Evolutionary conservation across 1,140 invertebrate genomes (phyloP).

Genomic region (Drosophila albomicans): DNA sequence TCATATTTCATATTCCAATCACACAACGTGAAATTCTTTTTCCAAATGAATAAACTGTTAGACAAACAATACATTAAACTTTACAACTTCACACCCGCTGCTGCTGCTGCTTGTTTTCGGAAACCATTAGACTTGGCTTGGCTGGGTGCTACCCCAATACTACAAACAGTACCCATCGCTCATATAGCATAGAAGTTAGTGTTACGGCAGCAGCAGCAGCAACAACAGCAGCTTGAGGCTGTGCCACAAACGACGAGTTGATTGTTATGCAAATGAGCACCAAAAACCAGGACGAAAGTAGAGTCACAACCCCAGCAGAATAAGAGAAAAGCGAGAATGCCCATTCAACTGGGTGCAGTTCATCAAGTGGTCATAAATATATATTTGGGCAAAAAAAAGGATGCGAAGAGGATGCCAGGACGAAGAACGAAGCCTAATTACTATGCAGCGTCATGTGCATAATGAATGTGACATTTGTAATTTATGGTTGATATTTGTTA

Average conservation of each 20-base stretch:
- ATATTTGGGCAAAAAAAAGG: slow-evolving; percentile 45
- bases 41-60: slow-evolving; percentile 83
- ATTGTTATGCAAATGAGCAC: slow-evolving; percentile 81
- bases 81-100: slow-evolving; percentile 82
- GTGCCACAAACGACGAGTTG: slow-evolving; percentile 77
- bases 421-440: slow-evolving; percentile 62
- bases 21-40: slow-evolving; percentile 57
- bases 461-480: slow-evolving; percentile 82
- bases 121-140: slow-evolving; percentile 60
- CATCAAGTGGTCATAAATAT: slow-evolving; percentile 83
- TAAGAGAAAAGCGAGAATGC: background rate
- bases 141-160: slow-evolving; percentile 25
- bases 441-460: slow-evolving; percentile 82
- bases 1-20: slow-evolving; percentile 61
- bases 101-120: slow-evolving; percentile 39
- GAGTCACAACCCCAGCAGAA: slow-evolving; percentile 52
- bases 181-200: background rate
- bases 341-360: slow-evolving; percentile 60
- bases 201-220: slow-evolving; percentile 5
- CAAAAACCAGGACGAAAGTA: slow-evolving; percentile 70
- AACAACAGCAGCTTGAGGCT: slow-evolving; percentile 41
- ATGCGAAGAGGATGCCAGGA: slow-evolving; percentile 22
- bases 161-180: background rate
- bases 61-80: slow-evolving; percentile 83
- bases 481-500: slow-evolving; percentile 79